Evolutionary conservation across 2,113 vertebrate genomes (phyloP).

Genomic region (Festucalex cinctus): DNA sequence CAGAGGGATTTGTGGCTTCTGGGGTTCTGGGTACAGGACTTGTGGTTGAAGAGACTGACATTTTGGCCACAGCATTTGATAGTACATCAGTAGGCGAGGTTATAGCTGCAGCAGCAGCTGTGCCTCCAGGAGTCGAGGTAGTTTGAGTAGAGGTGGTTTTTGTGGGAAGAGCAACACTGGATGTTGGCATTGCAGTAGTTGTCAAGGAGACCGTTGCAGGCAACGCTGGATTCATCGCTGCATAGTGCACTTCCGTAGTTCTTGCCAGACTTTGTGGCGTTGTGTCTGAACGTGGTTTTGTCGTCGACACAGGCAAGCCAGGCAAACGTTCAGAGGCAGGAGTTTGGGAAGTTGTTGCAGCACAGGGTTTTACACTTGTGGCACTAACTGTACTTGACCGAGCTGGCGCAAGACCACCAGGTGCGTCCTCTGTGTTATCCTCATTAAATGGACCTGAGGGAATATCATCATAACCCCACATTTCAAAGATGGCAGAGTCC

Average conservation of each 20-base stretch:
- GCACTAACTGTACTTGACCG: background rate
- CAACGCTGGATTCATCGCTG: background rate
- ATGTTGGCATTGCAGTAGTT: background rate
- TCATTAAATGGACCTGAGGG: background rate
- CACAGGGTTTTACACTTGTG: background rate
- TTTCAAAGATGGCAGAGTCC: background rate
- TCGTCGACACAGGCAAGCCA: background rate
- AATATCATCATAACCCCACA: conserved; percentile 5
- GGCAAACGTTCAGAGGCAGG: background rate
- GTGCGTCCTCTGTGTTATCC: background rate
- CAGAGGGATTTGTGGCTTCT: too few species aligned
- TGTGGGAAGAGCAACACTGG: background rate
- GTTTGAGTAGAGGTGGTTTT: background rate
- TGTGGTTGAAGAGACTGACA: too few species aligned
- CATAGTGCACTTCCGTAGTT: background rate
- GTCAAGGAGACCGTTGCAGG: background rate
- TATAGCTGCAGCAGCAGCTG: background rate
- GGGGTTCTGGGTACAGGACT: too few species aligned
- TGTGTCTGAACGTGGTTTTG: background rate
- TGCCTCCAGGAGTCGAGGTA: background rate
- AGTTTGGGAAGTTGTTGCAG: background rate
- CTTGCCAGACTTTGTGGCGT: too few species aligned
- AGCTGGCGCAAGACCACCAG: background rate
- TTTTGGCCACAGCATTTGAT: too few species aligned
- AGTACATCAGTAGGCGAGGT: too few species aligned